These are phyloP conservation scores for Rhinopomastus cyanomelas DNA, from an alignment of 2,113 vertebrate genomes.

Conservation along the genomic window DNA sequence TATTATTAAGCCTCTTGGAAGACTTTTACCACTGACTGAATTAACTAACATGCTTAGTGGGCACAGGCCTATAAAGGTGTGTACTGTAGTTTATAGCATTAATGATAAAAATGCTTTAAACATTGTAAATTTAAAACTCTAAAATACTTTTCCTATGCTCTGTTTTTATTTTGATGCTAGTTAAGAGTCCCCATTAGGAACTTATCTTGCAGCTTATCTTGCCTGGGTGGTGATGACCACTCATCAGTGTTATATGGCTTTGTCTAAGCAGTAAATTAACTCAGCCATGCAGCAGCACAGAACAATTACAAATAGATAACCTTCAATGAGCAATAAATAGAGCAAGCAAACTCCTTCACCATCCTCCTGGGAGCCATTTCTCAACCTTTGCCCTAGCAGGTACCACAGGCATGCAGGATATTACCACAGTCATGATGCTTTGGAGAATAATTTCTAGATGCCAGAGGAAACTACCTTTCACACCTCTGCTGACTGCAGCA, in stretches of 20 bases:
- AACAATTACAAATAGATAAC: conserved; percentile 2
- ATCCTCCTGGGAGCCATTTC: not conserved
- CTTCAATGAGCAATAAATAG: not conserved
- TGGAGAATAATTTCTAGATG: not conserved
- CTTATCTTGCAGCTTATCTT: not conserved
- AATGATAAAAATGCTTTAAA: not conserved
- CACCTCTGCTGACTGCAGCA: not conserved
- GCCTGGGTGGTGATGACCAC: not conserved
- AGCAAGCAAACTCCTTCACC: not conserved
- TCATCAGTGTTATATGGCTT: not conserved
- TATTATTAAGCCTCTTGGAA: not conserved
- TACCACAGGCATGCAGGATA: not conserved
- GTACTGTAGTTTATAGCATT: not conserved
- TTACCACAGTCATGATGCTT: not conserved
- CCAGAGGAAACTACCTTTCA: not conserved
- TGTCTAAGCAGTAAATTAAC: not conserved
- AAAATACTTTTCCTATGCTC: not conserved
- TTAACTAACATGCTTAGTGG: not conserved
- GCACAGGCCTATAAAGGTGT: not conserved
- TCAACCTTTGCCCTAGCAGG: not conserved
- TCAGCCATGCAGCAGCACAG: not conserved
- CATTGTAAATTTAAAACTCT: not conserved
- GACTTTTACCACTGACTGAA: not conserved
- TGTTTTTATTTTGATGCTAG: not conserved
- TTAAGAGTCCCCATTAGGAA: not conserved